Base-by-base conservation (phyloP, 2,888 invertebrate species). In the Drosophila gaucha region DNA sequence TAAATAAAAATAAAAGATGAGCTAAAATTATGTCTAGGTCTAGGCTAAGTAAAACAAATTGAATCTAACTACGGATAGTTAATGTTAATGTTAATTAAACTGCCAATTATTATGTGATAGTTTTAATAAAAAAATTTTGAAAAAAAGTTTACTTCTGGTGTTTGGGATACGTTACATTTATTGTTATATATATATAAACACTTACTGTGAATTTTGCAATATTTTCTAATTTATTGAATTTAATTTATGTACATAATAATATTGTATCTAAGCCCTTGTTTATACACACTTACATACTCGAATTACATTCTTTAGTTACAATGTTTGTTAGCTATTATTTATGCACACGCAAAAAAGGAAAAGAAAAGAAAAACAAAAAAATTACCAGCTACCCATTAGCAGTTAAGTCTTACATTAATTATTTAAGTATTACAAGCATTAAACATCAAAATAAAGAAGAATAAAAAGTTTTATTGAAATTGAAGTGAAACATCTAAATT, bases 41-140 rank as follows among this genome's bases (percentile, higher is more conserved):
- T 41, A 65, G 6, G 33, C 36, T 66, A 65, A 74, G 74, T 65
- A 52, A 72, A 50, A 60, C 62, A 63, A 72, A 77, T 69, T 62
- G 64, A 63, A 44, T 51, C 58, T 54, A 65, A 55, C 35, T 71
- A 65, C 30, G 30, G 6, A n/a, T 54, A 62, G 50, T 65, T 66
- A 39, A 68, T 69, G 43, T 50, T 74, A 74, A 58, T 56, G 63
- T 66, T 77, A 85, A 80, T 82, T 82, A 80, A 86, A 88, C 89
- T 89, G 89, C 89, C 89, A 89, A 89, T 89, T 84, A 80, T 82
- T 83, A 79, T 86, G 88, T 89, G 88, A 89, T 88, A 84, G 89
- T 80, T 86, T 86, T 88, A 62, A 87, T 74, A 80, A 52, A 80
- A 67, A 58, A 50, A 58, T 28, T 3, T 26, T 28, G 50, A 77